Evolutionary conservation across 2,888 invertebrate species (phyloP).

Genomic region (Parthenolecanium corni): DNA sequence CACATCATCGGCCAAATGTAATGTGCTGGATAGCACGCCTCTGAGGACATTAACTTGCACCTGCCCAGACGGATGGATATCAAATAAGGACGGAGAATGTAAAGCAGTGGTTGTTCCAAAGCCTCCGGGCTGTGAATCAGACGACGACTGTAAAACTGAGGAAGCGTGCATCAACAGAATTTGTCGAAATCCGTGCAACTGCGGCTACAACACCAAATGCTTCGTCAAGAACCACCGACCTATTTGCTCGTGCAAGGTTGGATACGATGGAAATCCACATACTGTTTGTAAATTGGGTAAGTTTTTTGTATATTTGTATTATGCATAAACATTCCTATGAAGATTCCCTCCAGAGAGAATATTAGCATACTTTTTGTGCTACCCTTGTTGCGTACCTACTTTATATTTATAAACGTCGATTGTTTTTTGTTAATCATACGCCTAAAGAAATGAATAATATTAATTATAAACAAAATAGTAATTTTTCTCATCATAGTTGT

Average conservation of each 20-base stretch:
- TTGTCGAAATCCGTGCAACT: constrained; percentile 78
- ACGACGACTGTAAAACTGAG: constrained; percentile 62
- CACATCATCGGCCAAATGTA: constrained; percentile 65
- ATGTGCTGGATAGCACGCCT: constrained; percentile 71
- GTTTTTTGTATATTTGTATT: constrained; percentile 21
- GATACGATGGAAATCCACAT: constrained; percentile 78
- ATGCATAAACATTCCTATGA: neutral
- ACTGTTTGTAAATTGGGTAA: constrained; percentile 55
- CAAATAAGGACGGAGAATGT: constrained; percentile 66
- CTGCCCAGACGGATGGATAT: constrained; percentile 73
- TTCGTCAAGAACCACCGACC: constrained; percentile 71
- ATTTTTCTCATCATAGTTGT: too few relatives aligned
- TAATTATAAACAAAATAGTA: too few relatives aligned
- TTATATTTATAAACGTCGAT: neutral
- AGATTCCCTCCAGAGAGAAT: too few relatives aligned
- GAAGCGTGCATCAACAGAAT: constrained; percentile 77
- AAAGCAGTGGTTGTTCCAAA: constrained; percentile 53
- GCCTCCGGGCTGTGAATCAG: constrained; percentile 59
- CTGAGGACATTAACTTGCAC: constrained; percentile 79
- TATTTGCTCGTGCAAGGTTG: constrained; percentile 71
- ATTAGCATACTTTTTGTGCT: too few relatives aligned
- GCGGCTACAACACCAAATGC: constrained; percentile 73
- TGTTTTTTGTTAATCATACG: neutral
- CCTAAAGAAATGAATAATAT: too few relatives aligned
- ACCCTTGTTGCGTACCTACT: too few relatives aligned